Conservation (phyloP, 2,797 vertebrate genomes). For the Sebastes vulpes region DNA sequence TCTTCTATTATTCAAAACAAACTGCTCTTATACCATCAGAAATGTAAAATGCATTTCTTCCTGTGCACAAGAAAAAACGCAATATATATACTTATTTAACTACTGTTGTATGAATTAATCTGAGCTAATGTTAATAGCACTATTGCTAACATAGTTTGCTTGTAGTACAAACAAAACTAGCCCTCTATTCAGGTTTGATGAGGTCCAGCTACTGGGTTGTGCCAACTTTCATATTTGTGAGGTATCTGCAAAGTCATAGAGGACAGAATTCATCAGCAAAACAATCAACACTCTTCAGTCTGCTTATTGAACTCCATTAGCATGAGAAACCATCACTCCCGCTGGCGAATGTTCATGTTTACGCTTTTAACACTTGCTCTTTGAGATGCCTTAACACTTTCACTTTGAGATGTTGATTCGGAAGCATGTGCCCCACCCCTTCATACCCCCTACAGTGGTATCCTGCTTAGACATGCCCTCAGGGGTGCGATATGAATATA, state of each 20-base stretch:
- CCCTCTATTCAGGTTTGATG: neutral
- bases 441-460: slow-evolving; percentile 46
- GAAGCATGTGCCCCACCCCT: slow-evolving; percentile 34
- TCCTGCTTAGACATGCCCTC: slow-evolving; percentile 64
- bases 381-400: slow-evolving; percentile 56
- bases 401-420: slow-evolving; percentile 69
- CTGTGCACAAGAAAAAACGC: neutral
- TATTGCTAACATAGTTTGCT: neutral
- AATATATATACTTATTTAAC: neutral
- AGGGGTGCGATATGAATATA: slow-evolving; percentile 59
- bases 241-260: neutral
- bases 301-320: slow-evolving; percentile 28
- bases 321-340: slow-evolving; percentile 29
- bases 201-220: neutral
- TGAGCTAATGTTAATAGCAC: neutral
- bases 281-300: neutral
- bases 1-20: neutral
- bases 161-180: neutral
- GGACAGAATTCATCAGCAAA: slow-evolving; percentile 3
- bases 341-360: slow-evolving; percentile 35
- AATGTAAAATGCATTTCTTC: neutral
- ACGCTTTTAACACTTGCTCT: slow-evolving; percentile 49
- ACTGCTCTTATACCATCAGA: neutral
- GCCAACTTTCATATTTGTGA: neutral
- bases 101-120: neutral